Evolutionary conservation across 2,113 vertebrate genomes (phyloP), one percentile per base, ranked within the genome.

Genomic region (Drymodes brunneopygia): DNA sequence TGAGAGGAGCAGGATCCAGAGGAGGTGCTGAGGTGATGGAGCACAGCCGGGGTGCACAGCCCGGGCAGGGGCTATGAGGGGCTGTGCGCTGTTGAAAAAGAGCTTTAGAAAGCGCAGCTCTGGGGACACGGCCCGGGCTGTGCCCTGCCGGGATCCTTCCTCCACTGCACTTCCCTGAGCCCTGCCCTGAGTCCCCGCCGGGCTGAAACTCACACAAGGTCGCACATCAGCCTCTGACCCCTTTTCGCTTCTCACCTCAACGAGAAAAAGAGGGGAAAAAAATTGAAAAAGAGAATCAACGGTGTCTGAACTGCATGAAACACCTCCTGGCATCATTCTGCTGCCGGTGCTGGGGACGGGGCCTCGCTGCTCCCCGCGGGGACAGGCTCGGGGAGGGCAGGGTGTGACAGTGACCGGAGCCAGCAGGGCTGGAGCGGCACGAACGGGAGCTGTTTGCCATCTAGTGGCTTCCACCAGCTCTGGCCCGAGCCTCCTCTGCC

Each of bases 321-420:
- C 12, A 0, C 16, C 9, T 22, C n/a, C 19, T 0, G 10, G 33
- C 44, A 64, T 5, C 72, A 0, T 11, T 35, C 17, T n/a, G 69
- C 78, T 25, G 60, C 70, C 56, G 33, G 56, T 9, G 3, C 47
- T 6, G 40, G 25, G 25, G 21, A 2, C 6, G 66, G 3, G 72
- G 38, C 25, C 25, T 25, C 7, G 35, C 36, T 23, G 53, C 6
- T 17, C 15, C 56, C 27, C 18, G 35, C 6, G 47, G 33, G 24
- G 15, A 50, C 61, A 6, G 54, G 73, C 38, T 1, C 6, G 58
- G 2, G 81, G 33, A 25, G 16, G 35, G 5, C 60, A 5, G 62
- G 44, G 1, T 13, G 71, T 25, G 71, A 7, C 82, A 25, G 0
- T 3, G 82, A 6, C 56, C n/a, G 13, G 17, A 2, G 45, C 40